Evolutionary conservation across 2,888 invertebrate genomes (phyloP), one percentile per base, ranked within the genome.

Genomic region (Cynaeus angustus): DNA sequence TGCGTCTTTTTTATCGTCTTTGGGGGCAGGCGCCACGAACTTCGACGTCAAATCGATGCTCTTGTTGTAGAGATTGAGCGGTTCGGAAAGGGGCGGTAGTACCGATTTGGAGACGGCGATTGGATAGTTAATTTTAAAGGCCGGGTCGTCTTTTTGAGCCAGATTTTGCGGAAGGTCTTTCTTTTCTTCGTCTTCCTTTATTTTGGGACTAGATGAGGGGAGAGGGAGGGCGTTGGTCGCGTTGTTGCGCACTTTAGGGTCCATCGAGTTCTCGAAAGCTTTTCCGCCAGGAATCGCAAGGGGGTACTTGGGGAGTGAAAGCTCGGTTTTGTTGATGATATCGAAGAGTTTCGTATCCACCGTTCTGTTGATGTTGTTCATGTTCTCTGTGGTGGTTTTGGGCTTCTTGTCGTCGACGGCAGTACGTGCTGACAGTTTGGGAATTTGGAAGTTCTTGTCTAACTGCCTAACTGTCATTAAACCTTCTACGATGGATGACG

Each of bases 391-490:
- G 26, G 74, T 77, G 43, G 76, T 73, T 43, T 66, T 68, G 4
- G 64, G 50, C 71, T 75, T 79, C 66, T 79, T 79, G 50, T 78
- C 79, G 59, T 73, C 80, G 56, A 68, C 55, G 12, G 61, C 12
- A 1, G 68, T 30, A 9, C 80, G 67, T 4, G 91, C 91, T 0
- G 92, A 92, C 68, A 95, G 83, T 85, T 95, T 95, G 0, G 95
- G 95, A 79, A 95, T 95, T 86, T 95, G 95, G 86, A 94, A 95
- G 80, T 94, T 95, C 66, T 92, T 92, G 65, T 91, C 91, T 78
- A 95, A 92, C 7, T 92, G 91, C 79, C 48, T 12, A 0, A 45
- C 59, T 1, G 94, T 94, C 78, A 93, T 93, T 64, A 93, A 86
- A 7, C 93, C 92, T 78, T 93, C 93, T 77, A 92, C 89, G 46